These are phyloP conservation scores for Laodelphax striatellus DNA, from an alignment of 1,140 invertebrate species.

Conservation along the genomic window DNA sequence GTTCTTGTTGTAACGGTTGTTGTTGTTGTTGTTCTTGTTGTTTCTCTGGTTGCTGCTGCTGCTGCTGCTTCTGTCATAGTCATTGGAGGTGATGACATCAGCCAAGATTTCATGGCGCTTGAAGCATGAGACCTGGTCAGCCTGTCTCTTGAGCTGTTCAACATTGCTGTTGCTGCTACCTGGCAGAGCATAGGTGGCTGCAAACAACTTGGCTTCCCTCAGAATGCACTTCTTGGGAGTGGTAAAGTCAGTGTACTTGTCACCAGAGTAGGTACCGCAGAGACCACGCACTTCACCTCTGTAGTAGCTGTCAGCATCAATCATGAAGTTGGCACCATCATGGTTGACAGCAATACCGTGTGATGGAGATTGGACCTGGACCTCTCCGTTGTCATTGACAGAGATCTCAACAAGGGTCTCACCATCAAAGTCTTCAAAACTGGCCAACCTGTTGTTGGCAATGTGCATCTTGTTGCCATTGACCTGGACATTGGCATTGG, in stretches of 20 bases:
- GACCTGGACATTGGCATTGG: slow-evolving; percentile 25
- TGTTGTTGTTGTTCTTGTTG: slow-evolving; percentile 15
- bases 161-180: slow-evolving; percentile 30
- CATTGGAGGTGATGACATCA: slow-evolving; percentile 14
- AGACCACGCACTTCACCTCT: slow-evolving; percentile 43
- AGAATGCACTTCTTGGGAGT: slow-evolving; percentile 42
- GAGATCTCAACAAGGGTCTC: slow-evolving; percentile 37
- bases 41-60: slow-evolving; percentile 16
- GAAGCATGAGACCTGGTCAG: slow-evolving; percentile 27
- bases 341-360: slow-evolving; percentile 37
- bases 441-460: slow-evolving; percentile 15
- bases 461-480: slow-evolving; percentile 28
- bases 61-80: slow-evolving; percentile 11
- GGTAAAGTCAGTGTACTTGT: slow-evolving; percentile 41
- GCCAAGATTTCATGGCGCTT: slow-evolving; percentile 30
- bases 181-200: slow-evolving; percentile 40
- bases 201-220: slow-evolving; percentile 37
- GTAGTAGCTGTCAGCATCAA: slow-evolving; percentile 33
- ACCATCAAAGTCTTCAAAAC: slow-evolving; percentile 24
- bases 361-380: slow-evolving; percentile 36
- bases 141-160: slow-evolving; percentile 27
- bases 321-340: slow-evolving; percentile 38
- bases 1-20: neutral
- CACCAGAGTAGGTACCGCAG: slow-evolving; percentile 48
- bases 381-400: slow-evolving; percentile 28